Evolutionary conservation across 2,113 vertebrate species (phyloP), one percentile per base, ranked within the genome.

Genomic region (Gobius niger): DNA sequence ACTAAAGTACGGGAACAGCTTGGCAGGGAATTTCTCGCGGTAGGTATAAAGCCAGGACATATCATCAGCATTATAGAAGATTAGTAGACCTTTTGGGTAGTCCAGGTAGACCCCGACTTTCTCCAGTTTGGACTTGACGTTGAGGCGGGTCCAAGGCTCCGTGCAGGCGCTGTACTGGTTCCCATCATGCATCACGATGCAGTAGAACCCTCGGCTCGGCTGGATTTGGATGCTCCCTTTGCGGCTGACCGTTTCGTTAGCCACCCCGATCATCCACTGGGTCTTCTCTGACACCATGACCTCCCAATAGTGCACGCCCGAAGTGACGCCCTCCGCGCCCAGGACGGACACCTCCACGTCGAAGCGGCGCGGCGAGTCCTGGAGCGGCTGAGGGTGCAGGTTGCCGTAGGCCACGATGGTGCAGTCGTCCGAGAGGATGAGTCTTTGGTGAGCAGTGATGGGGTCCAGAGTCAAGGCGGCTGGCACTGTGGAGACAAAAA

Each of bases 11-110:
- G 96, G 98, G 89, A 95, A 96, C 46, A 98, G 93, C 91, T 96
- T 98, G 12, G 94, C 88, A 0, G 93, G 94, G 79, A 99, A 97
- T 72, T 95, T 94, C 91, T 99, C 95, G 0, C 97, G 93, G 88
- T 97, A 99, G 59, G 97, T 99, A 85, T 99, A 99, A 63, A 99
- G 96, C 97, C 97, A 99, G 78, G 98, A 98, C 98, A 99, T 99
- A 91, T 99, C 96, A 0, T 99, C 98, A 0, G 98, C 98, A 0
- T 99, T 99, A 91, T 99, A 99, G 93, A 99, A 99, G 90, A 98
- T 97, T 80, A 99, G 95, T 63, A 99, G 93, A 44, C 98, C 96
- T 82, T 96, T 95, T 68, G 94, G 94, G 2, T 96, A 98, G 94
- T 99, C 96, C 91, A 98, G 89, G 90, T 96, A 99, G 79, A 99